These are phyloP conservation scores for Lasiurus cinereus DNA, from an alignment of 2,113 vertebrate genomes.

Conservation along the genomic window DNA sequence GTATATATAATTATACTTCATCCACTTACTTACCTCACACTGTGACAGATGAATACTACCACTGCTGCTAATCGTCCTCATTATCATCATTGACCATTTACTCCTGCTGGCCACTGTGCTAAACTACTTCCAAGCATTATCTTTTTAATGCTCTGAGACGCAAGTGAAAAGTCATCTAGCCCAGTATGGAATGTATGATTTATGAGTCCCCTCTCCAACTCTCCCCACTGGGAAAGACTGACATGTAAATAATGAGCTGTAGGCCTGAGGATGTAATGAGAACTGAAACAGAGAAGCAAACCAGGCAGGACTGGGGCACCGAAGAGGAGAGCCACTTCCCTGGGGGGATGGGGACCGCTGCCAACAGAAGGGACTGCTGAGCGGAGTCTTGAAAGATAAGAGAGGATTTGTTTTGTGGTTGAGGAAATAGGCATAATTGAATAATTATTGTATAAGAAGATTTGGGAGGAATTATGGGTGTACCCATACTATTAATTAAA, in stretches of 20 bases:
- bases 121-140: neutral
- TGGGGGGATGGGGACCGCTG: neutral
- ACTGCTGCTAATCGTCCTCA: neutral
- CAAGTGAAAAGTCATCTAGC: constrained; percentile 42
- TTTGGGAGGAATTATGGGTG: neutral
- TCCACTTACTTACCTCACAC: neutral
- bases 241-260: constrained; percentile 66
- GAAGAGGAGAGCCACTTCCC: neutral
- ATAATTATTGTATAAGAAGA: neutral
- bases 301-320: neutral
- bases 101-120: neutral
- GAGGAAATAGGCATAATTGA: neutral
- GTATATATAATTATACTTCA: constrained; percentile 55
- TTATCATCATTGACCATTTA: constrained; percentile 23
- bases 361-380: neutral
- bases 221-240: neutral
- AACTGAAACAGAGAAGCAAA: neutral
- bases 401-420: neutral
- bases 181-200: constrained; percentile 48
- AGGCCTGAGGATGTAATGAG: neutral
- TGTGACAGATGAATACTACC: neutral
- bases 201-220: constrained; percentile 43
- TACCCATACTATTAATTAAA: neutral
- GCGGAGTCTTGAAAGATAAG: neutral
- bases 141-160: constrained; percentile 24